Evolutionary conservation across 2,888 invertebrate species (phyloP).

Genomic region (Drosophila cracens): DNA sequence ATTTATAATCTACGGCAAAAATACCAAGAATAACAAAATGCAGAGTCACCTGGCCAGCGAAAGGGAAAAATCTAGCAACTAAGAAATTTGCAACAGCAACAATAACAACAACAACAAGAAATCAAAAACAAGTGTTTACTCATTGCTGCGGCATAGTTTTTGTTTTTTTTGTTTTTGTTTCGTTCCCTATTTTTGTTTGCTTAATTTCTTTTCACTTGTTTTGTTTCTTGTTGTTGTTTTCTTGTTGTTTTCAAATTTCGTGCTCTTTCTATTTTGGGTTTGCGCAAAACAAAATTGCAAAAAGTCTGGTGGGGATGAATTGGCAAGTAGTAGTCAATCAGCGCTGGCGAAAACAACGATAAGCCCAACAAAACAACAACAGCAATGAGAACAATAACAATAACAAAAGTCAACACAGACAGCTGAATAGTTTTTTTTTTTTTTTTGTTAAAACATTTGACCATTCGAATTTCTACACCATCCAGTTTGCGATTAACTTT

Average conservation of each 20-base stretch:
- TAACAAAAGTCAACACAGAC: constrained; percentile 10
- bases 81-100: constrained; percentile 25
- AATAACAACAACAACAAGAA: constrained; percentile 30
- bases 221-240: background rate
- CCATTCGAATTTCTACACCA: background rate
- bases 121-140: constrained; percentile 31
- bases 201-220: constrained; percentile 5
- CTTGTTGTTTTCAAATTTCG: constrained; percentile 19
- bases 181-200: constrained; percentile 29
- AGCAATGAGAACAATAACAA: constrained; percentile 10
- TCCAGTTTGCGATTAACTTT: constrained; percentile 15
- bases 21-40: constrained; percentile 27
- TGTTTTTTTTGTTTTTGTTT: constrained; percentile 14
- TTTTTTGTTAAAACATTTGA: constrained; percentile 22
- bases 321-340: constrained; percentile 3
- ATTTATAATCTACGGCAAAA: constrained; percentile 59
- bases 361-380: constrained; percentile 20
- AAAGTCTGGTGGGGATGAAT: constrained; percentile 19
- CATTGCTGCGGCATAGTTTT: constrained; percentile 49
- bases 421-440: constrained; percentile 12
- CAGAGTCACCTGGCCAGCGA: constrained; percentile 44
- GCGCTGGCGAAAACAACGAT: constrained; percentile 31
- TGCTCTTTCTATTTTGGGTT: constrained; percentile 22
- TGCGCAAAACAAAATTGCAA: constrained; percentile 52
- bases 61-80: constrained; percentile 22